Evolutionary conservation across 2,888 invertebrate species (phyloP).

Genomic region (Noctua janthe): DNA sequence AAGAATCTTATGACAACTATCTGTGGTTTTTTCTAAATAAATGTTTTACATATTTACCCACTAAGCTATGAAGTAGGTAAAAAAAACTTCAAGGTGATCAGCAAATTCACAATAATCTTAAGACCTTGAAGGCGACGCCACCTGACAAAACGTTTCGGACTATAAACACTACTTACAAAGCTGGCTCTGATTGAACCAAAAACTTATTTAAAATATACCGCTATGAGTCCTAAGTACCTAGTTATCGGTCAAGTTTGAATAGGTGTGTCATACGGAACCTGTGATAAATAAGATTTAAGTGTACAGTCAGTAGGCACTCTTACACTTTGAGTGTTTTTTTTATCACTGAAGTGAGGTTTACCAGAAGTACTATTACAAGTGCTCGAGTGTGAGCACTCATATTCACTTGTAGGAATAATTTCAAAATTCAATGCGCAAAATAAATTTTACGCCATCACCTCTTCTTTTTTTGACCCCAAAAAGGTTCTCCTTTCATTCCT

Average conservation of each 20-base stretch:
- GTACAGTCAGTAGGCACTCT: neutral
- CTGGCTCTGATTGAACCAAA: neutral
- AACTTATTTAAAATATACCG: neutral
- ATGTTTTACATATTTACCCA: too few relatives aligned
- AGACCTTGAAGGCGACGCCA: constrained; percentile 31
- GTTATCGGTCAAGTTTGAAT: constrained; percentile 10
- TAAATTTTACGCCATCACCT: too few relatives aligned
- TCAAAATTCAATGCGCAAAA: too few relatives aligned
- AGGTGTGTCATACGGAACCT: neutral
- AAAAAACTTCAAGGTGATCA: constrained; percentile 9
- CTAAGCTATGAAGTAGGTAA: neutral
- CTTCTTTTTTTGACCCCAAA: neutral
- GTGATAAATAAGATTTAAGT: too few relatives aligned
- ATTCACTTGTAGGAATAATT: too few relatives aligned
- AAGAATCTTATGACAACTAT: too few relatives aligned
- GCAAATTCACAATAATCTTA: neutral
- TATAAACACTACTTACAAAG: constrained; percentile 20
- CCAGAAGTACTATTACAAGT: neutral
- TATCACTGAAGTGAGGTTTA: neutral
- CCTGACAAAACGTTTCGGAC: constrained; percentile 16
- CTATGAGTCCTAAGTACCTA: neutral
- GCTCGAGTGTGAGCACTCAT: neutral
- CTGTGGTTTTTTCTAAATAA: too few relatives aligned
- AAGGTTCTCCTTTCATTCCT: neutral
- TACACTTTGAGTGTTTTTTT: neutral